phyloP scores from a whole-genome alignment of 2,888 invertebrate species.

The Drosophila testacea region DNA sequence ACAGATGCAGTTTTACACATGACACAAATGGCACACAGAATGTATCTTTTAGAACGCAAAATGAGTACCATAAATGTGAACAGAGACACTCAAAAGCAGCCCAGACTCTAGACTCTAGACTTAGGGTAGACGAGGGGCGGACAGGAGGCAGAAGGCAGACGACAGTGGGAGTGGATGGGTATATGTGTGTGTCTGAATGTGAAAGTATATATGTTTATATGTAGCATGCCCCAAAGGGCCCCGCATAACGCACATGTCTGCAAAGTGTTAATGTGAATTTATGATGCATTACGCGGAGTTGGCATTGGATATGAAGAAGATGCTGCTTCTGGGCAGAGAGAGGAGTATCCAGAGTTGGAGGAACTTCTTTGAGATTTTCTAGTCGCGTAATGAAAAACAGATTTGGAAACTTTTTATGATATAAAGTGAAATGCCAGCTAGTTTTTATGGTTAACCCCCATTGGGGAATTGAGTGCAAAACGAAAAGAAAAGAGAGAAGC shows the following conservation, averaged over 20 bases:
- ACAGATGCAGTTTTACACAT: conserved; percentile 67
- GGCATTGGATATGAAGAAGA: conserved; percentile 44
- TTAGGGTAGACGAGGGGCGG: conserved; percentile 6
- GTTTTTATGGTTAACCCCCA: conserved; percentile 47
- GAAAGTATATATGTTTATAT: background rate
- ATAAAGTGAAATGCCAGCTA: conserved; percentile 40
- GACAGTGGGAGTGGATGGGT: conserved; percentile 6
- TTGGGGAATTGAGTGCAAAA: conserved; percentile 30
- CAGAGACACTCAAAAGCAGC: conserved; percentile 49
- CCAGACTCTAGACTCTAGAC: background rate
- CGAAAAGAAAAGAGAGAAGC: conserved; percentile 1
- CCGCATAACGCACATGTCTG: conserved; percentile 76
- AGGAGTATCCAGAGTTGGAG: conserved; percentile 1
- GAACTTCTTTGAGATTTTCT: conserved; percentile 41
- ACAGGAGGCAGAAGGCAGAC: conserved; percentile 11
- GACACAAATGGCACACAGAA: conserved; percentile 79
- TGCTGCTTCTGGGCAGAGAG: conserved; percentile 20
- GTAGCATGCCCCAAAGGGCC: conserved; percentile 52
- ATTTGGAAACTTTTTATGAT: conserved; percentile 75
- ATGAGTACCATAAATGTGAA: conserved; percentile 74
- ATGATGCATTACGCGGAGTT: conserved; percentile 76
- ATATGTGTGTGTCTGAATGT: background rate
- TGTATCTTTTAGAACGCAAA: conserved; percentile 76
- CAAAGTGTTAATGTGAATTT: conserved; percentile 80
- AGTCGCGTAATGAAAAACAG: conserved; percentile 76